A percentile compares a stretch with the other conserved stretches of the same genome.
These are phyloP conservation scores for Xenopus petersii DNA, from an alignment of 2,797 vertebrate genomes.

Conservation along the genomic window DNA sequence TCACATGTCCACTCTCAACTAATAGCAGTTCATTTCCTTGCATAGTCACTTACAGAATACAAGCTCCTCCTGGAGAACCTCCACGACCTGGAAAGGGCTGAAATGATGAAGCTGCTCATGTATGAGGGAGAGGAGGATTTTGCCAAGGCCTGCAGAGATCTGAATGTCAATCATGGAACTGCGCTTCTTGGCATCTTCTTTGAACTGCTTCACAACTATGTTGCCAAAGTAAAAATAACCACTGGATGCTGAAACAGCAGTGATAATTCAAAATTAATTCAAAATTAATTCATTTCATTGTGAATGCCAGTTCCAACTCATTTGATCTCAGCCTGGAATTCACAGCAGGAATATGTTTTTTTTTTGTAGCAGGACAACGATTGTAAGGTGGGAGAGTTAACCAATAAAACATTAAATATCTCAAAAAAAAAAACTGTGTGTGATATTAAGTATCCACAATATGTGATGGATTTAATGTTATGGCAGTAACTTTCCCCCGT, in stretches of 20 bases:
- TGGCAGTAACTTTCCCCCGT: too few species aligned
- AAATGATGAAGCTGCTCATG: slow-evolving; percentile 68
- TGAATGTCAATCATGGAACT: slow-evolving; percentile 74
- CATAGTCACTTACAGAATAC: slow-evolving; percentile 71
- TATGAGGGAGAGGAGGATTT: slow-evolving; percentile 79
- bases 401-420: too few species aligned
- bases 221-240: slow-evolving; percentile 76
- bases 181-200: slow-evolving; percentile 84
- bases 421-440: too few species aligned
- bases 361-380: too few species aligned
- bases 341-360: too few species aligned
- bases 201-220: slow-evolving; percentile 76
- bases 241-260: slow-evolving; percentile 63
- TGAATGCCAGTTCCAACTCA: too few species aligned
- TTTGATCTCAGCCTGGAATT: too few species aligned
- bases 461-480: too few species aligned
- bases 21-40: slow-evolving; percentile 5
- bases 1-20: neutral
- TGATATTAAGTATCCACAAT: too few species aligned
- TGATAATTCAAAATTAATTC: slow-evolving; percentile 80
- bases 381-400: too few species aligned
- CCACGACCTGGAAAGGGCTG: slow-evolving; percentile 74
- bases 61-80: slow-evolving; percentile 75
- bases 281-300: slow-evolving; percentile 29
- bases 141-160: slow-evolving; percentile 76